Evolutionary conservation across 2,888 invertebrate species (phyloP).

Genomic region (Rhamnusium bicolor): DNA sequence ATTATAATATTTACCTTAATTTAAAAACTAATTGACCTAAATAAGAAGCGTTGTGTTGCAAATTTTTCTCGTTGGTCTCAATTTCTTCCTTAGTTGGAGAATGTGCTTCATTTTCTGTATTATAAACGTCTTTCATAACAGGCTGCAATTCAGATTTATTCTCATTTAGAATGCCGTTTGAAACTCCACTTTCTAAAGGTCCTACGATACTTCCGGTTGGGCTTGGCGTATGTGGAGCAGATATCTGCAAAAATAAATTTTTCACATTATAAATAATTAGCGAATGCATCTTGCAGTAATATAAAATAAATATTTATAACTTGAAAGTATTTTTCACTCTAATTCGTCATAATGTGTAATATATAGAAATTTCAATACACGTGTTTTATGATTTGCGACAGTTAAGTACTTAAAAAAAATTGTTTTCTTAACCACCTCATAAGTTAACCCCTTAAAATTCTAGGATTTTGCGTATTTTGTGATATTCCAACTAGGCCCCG

Average conservation of each 20-base stretch:
- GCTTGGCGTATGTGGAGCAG: conserved; percentile 69
- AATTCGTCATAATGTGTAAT: too few relatives aligned
- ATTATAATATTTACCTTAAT: conserved; percentile 75
- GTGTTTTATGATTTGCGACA: too few relatives aligned
- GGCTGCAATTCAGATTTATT: conserved; percentile 59
- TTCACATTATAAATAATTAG: neutral
- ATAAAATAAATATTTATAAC: neutral
- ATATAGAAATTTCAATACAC: too few relatives aligned
- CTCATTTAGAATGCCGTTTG: conserved; percentile 55
- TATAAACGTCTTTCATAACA: conserved; percentile 69
- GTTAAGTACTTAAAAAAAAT: too few relatives aligned
- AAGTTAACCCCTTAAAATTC: too few relatives aligned
- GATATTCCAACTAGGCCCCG: too few relatives aligned
- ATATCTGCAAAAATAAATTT: conserved; percentile 62
- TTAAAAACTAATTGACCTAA: conserved; percentile 93
- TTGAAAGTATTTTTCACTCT: too few relatives aligned
- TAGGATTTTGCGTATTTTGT: too few relatives aligned
- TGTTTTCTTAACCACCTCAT: too few relatives aligned
- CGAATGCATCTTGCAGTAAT: neutral
- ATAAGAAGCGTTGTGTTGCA: conserved; percentile 76
- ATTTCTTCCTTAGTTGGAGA: conserved; percentile 74
- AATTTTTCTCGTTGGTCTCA: conserved; percentile 76
- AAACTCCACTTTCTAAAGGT: conserved; percentile 66
- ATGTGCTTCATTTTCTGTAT: conserved; percentile 71
- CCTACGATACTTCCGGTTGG: conserved; percentile 69